Conservation (phyloP, 2,113 vertebrate genomes). For the Rhagologus leucostigma region DNA sequence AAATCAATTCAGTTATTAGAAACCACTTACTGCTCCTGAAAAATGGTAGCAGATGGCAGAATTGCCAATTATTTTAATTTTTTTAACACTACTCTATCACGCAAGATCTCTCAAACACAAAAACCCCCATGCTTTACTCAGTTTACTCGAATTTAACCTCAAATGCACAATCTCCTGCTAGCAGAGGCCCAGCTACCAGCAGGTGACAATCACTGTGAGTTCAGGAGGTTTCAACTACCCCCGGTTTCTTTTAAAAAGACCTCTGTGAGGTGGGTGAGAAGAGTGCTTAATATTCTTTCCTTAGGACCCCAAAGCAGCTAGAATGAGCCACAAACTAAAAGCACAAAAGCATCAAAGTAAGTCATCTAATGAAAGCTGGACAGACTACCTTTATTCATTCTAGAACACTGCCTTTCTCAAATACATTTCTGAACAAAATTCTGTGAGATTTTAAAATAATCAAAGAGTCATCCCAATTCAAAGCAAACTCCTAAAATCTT, state of each 20-base stretch:
- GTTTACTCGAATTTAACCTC: neutral
- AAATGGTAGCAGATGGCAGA: neutral
- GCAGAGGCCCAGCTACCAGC: neutral
- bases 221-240: neutral
- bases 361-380: neutral
- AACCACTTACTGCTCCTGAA: neutral
- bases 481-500: neutral
- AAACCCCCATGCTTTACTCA: rapidly evolving
- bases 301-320: neutral
- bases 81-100: neutral
- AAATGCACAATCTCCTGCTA: neutral
- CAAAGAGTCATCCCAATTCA: neutral
- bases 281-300: neutral
- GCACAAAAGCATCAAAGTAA: neutral
- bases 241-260: neutral
- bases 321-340: neutral
- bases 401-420: neutral
- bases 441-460: neutral
- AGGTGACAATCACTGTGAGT: neutral
- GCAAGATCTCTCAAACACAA: neutral
- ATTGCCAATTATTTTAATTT: neutral
- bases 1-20: neutral
- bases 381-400: neutral
- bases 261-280: neutral
- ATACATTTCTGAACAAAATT: neutral